phyloP scores from a whole-genome alignment of 2,888 invertebrate species.

The Apoderus coryli region DNA sequence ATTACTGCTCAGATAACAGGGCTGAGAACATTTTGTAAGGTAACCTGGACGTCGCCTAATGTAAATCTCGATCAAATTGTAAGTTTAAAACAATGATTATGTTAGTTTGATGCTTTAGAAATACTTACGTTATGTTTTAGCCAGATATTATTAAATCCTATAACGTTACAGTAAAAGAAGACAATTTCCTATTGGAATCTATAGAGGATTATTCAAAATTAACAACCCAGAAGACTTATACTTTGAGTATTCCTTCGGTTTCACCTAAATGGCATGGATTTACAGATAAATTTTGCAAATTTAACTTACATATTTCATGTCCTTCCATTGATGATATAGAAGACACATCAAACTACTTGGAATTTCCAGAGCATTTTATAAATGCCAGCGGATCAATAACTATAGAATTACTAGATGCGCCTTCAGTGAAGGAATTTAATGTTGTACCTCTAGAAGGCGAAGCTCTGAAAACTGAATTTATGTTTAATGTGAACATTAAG shows the following conservation, averaged over 20 bases:
- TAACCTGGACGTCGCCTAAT: background rate
- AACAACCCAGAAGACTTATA: background rate
- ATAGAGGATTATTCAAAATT: background rate
- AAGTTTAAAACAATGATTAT: too few relatives aligned
- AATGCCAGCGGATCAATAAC: background rate
- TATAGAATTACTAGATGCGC: background rate
- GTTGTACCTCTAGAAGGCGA: background rate
- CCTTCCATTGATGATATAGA: background rate
- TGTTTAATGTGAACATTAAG: background rate
- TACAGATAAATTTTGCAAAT: slow-evolving; percentile 1
- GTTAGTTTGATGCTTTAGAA: too few relatives aligned
- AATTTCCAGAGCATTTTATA: background rate
- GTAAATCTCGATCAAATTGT: background rate
- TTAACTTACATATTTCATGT: background rate
- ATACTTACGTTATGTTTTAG: too few relatives aligned
- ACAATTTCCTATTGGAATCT: background rate
- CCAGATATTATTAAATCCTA: too few relatives aligned
- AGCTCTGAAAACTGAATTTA: slow-evolving; percentile 1
- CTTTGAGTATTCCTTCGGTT: background rate
- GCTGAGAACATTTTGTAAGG: background rate
- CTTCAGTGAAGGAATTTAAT: background rate
- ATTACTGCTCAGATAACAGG: background rate
- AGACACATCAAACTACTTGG: background rate
- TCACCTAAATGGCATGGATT: background rate
- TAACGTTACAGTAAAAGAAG: background rate